These are phyloP conservation scores for Platygyra sinensis DNA, from an alignment of 64 coral and sea anemone species.

Conservation along the genomic window DNA sequence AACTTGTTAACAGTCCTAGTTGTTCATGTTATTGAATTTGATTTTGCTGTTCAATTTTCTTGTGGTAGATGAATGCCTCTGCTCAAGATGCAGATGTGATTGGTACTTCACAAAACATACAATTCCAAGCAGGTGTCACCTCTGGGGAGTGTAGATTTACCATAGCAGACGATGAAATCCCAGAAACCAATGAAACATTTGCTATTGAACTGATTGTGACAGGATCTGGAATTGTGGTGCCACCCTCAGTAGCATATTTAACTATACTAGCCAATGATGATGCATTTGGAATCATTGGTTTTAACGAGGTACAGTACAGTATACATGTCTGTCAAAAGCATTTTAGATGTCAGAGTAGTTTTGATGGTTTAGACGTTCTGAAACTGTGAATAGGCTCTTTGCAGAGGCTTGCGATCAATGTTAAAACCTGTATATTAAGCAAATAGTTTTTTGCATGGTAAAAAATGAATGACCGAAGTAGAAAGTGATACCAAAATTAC, in stretches of 20 bases:
- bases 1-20: too few species aligned
- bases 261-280: slow-evolving; percentile 80
- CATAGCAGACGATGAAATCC: slow-evolving; percentile 55
- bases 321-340: not conserved
- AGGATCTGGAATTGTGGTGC: slow-evolving; percentile 18
- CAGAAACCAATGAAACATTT: slow-evolving; percentile 96
- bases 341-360: not conserved
- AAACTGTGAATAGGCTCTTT: too few species aligned
- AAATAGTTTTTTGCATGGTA: too few species aligned
- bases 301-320: slow-evolving; percentile 61
- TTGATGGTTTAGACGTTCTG: too few species aligned
- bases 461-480: too few species aligned
- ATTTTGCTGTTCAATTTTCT: not conserved
- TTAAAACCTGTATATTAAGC: too few species aligned
- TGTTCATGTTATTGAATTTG: not conserved
- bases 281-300: slow-evolving; percentile 88
- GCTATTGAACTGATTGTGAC: slow-evolving; percentile 42
- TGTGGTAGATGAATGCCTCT: slow-evolving; percentile 20
- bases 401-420: too few species aligned
- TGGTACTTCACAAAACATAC: not conserved
- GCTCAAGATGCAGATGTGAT: not conserved
- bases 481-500: too few species aligned
- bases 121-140: not conserved
- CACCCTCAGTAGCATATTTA: slow-evolving; percentile 57
- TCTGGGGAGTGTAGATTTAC: slow-evolving; percentile 60